Base-by-base conservation (phyloP, 2,113 vertebrate genomes). In the Microcebus ravelobensis region DNA sequence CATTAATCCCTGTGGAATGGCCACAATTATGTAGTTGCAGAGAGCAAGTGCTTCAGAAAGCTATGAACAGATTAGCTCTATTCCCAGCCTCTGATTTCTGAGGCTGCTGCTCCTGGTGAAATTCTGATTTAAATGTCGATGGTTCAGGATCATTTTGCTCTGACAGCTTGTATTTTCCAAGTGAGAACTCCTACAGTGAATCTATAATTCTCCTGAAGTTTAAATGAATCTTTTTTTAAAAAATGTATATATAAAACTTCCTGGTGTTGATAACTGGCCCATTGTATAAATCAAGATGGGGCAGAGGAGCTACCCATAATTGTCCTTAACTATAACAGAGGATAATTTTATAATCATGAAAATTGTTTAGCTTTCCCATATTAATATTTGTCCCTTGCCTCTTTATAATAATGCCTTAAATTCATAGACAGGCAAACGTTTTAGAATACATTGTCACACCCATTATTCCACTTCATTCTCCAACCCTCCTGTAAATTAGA, bases 101-200 rank as follows among this genome's bases (percentile, higher is more conserved):
- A 70, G 48, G 6, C 61, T 67, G 0, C 52, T 76, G 45, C 34
- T 96, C 50, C 59, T 74, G 29, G 52, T 67, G 45, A 91, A 96
- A 86, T 63, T 96, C 90, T 96, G 73, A 65, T 83, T 91, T 93
- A 48, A 90, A 80, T 90, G 70, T 93, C 3, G 2, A 77, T 71
- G 45, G 31, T 93, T 87, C 82, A 31, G 34, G 31, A 55, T 92
- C 71, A 70, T 48, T 87, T 68, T 81, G 0, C 42, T 95, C 77
- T 77, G 48, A 81, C 36, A 81, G 18, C 59, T 73, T 90, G 4
- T 88, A 71, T 90, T 84, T 95, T 97, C 90, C 94, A 96, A 81
- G 65, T 63, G 8, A 55, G 36, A 87, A 90, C 59, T 90, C 70
- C 27, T 77, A 45, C 7, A 68, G 34, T 77, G 68, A 91, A 45